These are phyloP conservation scores for Mystacornis crossleyi DNA, from an alignment of 2,113 vertebrate species.

Conservation along the genomic window DNA sequence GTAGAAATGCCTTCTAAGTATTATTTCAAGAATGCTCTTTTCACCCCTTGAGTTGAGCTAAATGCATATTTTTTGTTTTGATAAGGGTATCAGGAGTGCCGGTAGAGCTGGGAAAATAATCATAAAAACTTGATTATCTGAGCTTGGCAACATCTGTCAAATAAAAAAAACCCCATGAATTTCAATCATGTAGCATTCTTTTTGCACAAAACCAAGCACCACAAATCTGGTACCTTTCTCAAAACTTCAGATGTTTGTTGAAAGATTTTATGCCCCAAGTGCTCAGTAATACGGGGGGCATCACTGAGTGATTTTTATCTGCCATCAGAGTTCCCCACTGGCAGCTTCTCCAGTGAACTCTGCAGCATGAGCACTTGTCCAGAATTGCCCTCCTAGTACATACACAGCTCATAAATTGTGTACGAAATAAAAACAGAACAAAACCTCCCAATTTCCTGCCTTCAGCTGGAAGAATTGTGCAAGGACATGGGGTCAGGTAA, in stretches of 20 bases:
- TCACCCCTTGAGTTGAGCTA: neutral
- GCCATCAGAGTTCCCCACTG: neutral
- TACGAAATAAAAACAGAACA: neutral
- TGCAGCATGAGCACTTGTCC: neutral
- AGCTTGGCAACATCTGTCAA: neutral
- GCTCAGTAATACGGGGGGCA: neutral
- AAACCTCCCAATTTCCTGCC: neutral
- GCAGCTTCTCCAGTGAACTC: neutral
- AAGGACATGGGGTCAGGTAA: neutral
- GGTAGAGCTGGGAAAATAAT: neutral
- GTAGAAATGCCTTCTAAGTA: neutral
- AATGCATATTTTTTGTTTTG: neutral
- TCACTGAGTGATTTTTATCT: neutral
- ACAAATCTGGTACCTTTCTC: neutral
- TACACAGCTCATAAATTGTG: neutral
- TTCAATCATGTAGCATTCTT: rapidly evolving
- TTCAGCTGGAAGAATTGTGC: neutral
- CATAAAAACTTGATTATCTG: neutral
- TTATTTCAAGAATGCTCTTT: neutral
- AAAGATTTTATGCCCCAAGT: neutral
- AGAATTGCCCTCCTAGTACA: neutral
- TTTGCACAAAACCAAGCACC: neutral
- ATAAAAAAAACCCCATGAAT: neutral
- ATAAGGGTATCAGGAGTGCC: neutral
- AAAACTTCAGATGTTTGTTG: neutral